These are phyloP conservation scores for Heliconius ismenius DNA, from an alignment of 2,888 invertebrate species.

Conservation along the genomic window DNA sequence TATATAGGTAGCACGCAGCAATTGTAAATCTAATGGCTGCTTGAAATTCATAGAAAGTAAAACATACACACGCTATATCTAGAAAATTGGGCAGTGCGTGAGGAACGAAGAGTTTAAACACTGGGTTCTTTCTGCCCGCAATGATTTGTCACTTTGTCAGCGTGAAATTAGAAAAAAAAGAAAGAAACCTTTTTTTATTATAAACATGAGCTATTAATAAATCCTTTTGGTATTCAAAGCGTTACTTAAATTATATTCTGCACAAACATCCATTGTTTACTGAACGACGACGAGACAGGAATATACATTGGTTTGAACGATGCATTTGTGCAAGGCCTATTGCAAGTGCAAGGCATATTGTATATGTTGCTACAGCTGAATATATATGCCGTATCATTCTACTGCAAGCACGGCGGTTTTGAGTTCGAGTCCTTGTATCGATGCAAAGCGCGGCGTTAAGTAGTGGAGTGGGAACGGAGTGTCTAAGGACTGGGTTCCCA, in stretches of 20 bases:
- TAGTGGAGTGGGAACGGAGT: too few relatives aligned
- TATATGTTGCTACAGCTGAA: neutral
- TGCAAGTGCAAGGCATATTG: too few relatives aligned
- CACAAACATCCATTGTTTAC: slow-evolving; percentile 13
- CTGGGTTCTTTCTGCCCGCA: neutral
- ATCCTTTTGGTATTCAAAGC: slow-evolving; percentile 18
- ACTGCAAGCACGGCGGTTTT: too few relatives aligned
- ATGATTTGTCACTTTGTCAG: neutral
- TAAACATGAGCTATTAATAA: neutral
- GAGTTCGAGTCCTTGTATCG: too few relatives aligned
- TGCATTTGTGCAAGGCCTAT: neutral
- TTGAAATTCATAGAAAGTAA: too few relatives aligned
- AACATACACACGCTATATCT: neutral
- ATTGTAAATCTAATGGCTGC: too few relatives aligned
- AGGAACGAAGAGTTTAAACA: neutral
- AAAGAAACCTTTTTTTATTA: neutral
- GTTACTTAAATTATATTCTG: slow-evolving; percentile 2
- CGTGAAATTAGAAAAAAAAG: neutral
- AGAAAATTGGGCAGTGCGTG: neutral
- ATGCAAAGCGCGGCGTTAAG: too few relatives aligned
- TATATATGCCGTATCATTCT: neutral
- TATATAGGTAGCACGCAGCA: too few relatives aligned
- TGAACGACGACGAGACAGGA: slow-evolving; percentile 12
- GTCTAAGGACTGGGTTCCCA: neutral
- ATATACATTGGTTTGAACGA: neutral